A percentile compares a stretch with the other conserved stretches of the same genome.
Conservation (phyloP, 2,113 vertebrate species). For the Rousettus leschenaultii region DNA sequence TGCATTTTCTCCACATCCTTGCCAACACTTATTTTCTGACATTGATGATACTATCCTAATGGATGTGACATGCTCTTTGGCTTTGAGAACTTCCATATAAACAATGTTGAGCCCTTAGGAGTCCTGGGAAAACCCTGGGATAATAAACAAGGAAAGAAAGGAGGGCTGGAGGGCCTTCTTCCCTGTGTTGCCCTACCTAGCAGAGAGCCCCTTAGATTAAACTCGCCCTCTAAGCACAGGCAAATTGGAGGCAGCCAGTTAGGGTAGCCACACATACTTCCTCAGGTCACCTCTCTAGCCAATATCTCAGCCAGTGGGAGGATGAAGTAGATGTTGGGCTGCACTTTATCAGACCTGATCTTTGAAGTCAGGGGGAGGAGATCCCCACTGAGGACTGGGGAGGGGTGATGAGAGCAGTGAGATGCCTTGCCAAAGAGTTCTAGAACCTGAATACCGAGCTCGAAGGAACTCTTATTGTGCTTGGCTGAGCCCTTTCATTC, state of each 20-base stretch:
- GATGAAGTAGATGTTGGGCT: background rate
- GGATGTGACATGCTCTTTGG: background rate
- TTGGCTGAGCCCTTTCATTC: background rate
- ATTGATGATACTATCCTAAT: background rate
- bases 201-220: background rate
- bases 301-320: background rate
- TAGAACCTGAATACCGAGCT: background rate
- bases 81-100: background rate
- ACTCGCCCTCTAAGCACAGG: background rate
- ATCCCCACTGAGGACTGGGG: fast-evolving
- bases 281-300: background rate
- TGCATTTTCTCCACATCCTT: background rate
- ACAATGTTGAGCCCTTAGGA: background rate
- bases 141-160: background rate
- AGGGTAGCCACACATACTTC: background rate
- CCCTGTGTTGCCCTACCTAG: background rate
- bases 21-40: background rate
- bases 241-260: background rate
- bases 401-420: background rate
- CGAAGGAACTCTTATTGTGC: no score
- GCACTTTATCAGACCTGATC: background rate
- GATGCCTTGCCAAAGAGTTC: background rate
- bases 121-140: background rate
- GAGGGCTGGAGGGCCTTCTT: background rate
- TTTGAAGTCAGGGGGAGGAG: background rate